Evolutionary conservation across 64 coral and sea anemone species (phyloP).

Genomic region (Orbicella faveolata): DNA sequence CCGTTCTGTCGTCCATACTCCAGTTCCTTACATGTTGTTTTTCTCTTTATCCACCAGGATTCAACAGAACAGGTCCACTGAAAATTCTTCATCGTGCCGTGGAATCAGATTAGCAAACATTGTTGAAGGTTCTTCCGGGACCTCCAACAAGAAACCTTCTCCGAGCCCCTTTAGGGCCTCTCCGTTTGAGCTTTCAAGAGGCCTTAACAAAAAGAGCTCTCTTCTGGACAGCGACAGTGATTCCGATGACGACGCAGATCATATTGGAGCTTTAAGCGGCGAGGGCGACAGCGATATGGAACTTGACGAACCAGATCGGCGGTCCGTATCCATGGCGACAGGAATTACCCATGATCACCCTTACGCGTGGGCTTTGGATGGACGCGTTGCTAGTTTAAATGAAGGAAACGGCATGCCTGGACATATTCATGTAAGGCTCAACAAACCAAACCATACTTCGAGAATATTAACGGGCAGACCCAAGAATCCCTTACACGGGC

Average conservation of each 20-base stretch:
- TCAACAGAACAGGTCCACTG: background rate
- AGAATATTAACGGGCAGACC: no score
- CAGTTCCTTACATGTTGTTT: background rate
- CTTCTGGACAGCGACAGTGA: constrained; percentile 70
- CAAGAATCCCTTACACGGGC: no score
- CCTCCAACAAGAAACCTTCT: background rate
- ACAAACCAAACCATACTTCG: background rate
- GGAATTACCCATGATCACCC: constrained; percentile 81
- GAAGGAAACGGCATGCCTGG: constrained; percentile 28
- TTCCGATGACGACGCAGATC: constrained; percentile 49
- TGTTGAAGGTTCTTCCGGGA: constrained; percentile 2
- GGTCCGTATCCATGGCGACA: constrained; percentile 73
- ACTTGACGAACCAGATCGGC: constrained; percentile 61
- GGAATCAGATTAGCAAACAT: constrained; percentile 73
- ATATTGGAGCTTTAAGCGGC: constrained; percentile 7
- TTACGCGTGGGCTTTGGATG: constrained; percentile 84
- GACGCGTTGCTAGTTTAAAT: constrained; percentile 45
- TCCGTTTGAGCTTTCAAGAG: background rate
- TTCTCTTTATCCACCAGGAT: constrained; percentile 27
- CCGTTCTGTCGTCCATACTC: background rate
- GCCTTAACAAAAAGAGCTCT: background rate
- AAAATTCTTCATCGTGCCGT: constrained; percentile 27
- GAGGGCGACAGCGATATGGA: constrained; percentile 69
- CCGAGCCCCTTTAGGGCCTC: background rate
- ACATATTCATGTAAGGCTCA: constrained; percentile 65